Percentiles rank a stretch among this genome's conserved stretches.
These are phyloP conservation scores for Muscidifurax raptorellus DNA, from an alignment of 1,140 invertebrate genomes.

Conservation along the genomic window DNA sequence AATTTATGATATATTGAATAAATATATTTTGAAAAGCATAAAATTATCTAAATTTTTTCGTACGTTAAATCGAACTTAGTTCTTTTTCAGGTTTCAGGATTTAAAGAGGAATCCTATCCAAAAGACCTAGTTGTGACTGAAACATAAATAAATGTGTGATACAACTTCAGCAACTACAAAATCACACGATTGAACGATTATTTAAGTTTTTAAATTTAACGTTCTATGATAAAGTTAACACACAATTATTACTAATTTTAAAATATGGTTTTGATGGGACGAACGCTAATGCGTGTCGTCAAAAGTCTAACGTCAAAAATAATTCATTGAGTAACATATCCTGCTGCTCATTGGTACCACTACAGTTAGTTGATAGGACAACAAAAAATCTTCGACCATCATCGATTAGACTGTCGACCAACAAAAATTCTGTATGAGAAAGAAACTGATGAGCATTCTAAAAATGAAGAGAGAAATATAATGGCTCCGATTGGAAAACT, in stretches of 20 bases:
- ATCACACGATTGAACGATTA: no score
- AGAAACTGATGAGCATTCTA: background rate
- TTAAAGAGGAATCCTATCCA: background rate
- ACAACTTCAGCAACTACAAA: no score
- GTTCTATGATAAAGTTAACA: background rate
- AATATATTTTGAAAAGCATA: no score
- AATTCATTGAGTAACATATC: no score
- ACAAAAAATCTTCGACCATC: background rate
- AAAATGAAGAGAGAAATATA: background rate
- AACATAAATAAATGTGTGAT: background rate
- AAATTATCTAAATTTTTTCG: no score
- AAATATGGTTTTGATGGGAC: conserved; percentile 11
- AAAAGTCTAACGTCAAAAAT: no score
- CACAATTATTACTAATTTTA: background rate
- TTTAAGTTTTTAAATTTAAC: background rate
- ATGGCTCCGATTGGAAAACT: background rate
- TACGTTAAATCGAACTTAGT: no score
- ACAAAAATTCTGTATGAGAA: background rate
- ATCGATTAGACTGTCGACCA: background rate
- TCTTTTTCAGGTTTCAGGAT: no score
- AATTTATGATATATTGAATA: no score
- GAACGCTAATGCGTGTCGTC: background rate
- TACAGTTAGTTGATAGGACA: background rate
- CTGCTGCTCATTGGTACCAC: background rate
- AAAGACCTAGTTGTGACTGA: background rate